A percentile compares a stretch with the other conserved stretches of the same genome.
phyloP scores from a whole-genome alignment of 2,113 vertebrate genomes.

The Vanacampus margaritifer region DNA sequence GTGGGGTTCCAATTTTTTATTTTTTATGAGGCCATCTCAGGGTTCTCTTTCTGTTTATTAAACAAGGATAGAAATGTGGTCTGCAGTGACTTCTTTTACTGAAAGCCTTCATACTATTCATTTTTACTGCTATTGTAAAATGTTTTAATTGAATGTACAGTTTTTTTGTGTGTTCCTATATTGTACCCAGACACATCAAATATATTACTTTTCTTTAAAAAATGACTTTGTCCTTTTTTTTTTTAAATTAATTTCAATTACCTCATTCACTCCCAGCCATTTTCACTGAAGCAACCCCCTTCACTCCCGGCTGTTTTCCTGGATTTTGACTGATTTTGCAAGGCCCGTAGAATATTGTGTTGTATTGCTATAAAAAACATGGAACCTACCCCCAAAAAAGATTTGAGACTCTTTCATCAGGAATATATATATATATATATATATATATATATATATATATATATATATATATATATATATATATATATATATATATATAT shows the following conservation, averaged over 20 bases:
- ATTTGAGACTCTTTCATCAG: too few species aligned
- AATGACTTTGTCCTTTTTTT: slow-evolving; percentile 29
- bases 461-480: too few species aligned
- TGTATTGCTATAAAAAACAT: too few species aligned
- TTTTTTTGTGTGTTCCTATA: slow-evolving; percentile 42
- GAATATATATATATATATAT: too few species aligned
- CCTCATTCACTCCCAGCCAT: too few species aligned
- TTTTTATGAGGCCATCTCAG: slow-evolving; percentile 50
- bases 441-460: too few species aligned
- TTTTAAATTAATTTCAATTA: background rate
- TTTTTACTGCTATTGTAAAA: slow-evolving; percentile 7
- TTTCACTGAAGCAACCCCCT: too few species aligned
- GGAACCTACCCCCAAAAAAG: too few species aligned
- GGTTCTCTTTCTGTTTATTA: slow-evolving; percentile 35
- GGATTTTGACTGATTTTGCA: too few species aligned
- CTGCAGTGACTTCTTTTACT: background rate
- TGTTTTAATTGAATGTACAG: slow-evolving; percentile 50
- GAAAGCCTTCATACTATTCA: background rate
- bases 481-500: too few species aligned
- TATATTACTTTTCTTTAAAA: slow-evolving; percentile 58
- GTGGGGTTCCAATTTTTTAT: slow-evolving; percentile 7
- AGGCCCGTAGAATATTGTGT: too few species aligned
- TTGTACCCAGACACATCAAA: slow-evolving; percentile 45
- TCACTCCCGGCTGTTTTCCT: too few species aligned
- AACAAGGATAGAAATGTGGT: background rate